Evolutionary conservation across 2,797 vertebrate species (phyloP).

Genomic region (Chrosomus eos): DNA sequence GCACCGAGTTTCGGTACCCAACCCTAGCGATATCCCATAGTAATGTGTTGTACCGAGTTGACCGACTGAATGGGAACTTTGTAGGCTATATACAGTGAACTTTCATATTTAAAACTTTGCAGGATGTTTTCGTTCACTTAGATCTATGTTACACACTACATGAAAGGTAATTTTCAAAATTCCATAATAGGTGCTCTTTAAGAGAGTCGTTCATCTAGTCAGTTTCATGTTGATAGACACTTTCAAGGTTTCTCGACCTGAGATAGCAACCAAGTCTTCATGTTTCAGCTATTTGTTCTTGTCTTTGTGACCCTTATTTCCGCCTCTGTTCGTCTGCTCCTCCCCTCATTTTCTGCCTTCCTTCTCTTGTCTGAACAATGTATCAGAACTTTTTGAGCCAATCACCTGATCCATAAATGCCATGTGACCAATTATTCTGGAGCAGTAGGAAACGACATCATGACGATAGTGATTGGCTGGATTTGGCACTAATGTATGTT

Average conservation of each 20-base stretch:
- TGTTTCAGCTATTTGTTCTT: not conserved
- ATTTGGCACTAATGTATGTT: not conserved
- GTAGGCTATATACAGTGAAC: too few relatives aligned
- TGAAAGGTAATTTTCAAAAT: too few relatives aligned
- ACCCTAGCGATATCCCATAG: too few relatives aligned
- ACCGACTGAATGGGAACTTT: too few relatives aligned
- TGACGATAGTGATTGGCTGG: not conserved
- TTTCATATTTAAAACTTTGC: too few relatives aligned
- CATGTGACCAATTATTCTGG: not conserved
- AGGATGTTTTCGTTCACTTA: too few relatives aligned
- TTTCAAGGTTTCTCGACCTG: conserved; percentile 4
- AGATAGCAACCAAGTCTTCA: not conserved
- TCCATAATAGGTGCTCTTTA: too few relatives aligned
- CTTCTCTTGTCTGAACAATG: not conserved
- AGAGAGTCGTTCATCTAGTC: not conserved
- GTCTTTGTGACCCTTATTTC: not conserved
- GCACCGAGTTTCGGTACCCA: too few relatives aligned
- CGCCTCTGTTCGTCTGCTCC: not conserved
- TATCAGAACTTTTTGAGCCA: not conserved
- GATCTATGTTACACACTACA: too few relatives aligned
- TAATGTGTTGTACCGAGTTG: too few relatives aligned
- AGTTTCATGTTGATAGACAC: not conserved
- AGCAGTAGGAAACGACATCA: not conserved
- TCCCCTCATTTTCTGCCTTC: not conserved
- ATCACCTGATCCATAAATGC: not conserved